Percentiles rank a stretch among this genome's conserved stretches.
phyloP scores from a whole-genome alignment of 2,113 vertebrate genomes.

The Cyanoramphus novaezelandiae region DNA sequence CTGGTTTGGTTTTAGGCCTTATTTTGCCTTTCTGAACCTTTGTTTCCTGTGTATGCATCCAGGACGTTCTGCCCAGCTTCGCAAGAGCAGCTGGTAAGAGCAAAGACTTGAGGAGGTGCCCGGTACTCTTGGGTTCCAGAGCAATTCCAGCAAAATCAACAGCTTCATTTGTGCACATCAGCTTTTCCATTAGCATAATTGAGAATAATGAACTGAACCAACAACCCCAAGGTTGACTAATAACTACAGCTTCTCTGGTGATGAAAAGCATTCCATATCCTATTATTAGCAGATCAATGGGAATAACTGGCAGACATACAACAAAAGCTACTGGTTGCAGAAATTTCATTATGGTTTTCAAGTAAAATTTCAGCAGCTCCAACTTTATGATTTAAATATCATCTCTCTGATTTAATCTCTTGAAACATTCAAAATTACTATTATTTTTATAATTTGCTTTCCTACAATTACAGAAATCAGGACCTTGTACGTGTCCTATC shows the following conservation, averaged over 20 bases:
- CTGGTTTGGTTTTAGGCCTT: neutral
- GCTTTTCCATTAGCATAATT: neutral
- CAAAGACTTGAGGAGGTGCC: neutral
- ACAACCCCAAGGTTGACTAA: neutral
- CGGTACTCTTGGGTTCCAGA: neutral
- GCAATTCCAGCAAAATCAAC: slow-evolving; percentile 6
- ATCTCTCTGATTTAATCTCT: neutral
- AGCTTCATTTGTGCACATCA: neutral
- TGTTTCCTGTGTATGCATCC: neutral
- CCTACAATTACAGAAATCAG: neutral
- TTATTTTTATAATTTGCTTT: neutral
- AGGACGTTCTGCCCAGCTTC: neutral
- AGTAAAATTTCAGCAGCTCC: neutral
- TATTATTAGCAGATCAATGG: slow-evolving; percentile 11
- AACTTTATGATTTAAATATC: neutral
- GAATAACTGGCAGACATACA: neutral
- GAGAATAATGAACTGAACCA: slow-evolving; percentile 23
- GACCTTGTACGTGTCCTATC: neutral
- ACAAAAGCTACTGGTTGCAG: neutral
- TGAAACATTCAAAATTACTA: neutral
- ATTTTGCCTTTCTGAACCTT: neutral
- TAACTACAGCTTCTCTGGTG: slow-evolving; percentile 1
- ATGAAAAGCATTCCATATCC: neutral
- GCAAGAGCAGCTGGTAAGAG: neutral
- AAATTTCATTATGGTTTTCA: neutral